Evolutionary conservation across 2,797 vertebrate genomes (phyloP), one percentile per base, ranked within the genome.

Genomic region (Oophaga sylvatica): DNA sequence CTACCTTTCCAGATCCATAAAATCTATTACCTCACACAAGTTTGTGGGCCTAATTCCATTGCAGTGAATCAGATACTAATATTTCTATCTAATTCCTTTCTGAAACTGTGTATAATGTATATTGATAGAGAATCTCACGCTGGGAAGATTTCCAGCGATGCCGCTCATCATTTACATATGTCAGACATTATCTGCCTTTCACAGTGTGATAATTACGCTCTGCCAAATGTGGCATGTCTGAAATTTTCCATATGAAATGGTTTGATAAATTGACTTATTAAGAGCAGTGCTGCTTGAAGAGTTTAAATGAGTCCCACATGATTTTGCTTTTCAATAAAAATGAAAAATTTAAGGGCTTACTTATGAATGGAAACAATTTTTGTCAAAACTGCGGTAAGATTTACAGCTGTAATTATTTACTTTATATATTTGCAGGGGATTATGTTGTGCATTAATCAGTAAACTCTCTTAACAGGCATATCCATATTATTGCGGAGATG

Each of bases 291-390:
- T 88, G 92, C 90, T 90, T 89, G 82, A 92, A 91, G 89, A 91
- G 90, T 90, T 92, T 92, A 94, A 94, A 93, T 92, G 91, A 91
- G 86, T 92, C 90, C 91, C 92, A 93, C 91, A 92, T 92, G 92
- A 93, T 87, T 90, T 89, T 90, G 86, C 90, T 91, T 92, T 90
- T 91, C 88, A 90, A 81, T 80, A 80, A 86, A 79, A 91, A 92
- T 91, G 90, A 92, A 91, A 94, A 91, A 94, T 93, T 93, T 91
- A 93, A 92, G 87, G 90, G 91, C 67, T 86, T 86, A 91, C 90
- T 92, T 92, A 93, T 93, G 92, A 94, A 95, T 94, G 92, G 94
- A 96, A 96, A 94, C 91, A 93, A 93, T 94, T 94, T 92, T 84
- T 81, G 60, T 91, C 91, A 90, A 92, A 92, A 88, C 83, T 91